A percentile compares a stretch with the other conserved stretches of the same genome.
Evolutionary conservation across 2,797 vertebrate genomes (phyloP).

Genomic region (Scolopax bukidnonensis): DNA sequence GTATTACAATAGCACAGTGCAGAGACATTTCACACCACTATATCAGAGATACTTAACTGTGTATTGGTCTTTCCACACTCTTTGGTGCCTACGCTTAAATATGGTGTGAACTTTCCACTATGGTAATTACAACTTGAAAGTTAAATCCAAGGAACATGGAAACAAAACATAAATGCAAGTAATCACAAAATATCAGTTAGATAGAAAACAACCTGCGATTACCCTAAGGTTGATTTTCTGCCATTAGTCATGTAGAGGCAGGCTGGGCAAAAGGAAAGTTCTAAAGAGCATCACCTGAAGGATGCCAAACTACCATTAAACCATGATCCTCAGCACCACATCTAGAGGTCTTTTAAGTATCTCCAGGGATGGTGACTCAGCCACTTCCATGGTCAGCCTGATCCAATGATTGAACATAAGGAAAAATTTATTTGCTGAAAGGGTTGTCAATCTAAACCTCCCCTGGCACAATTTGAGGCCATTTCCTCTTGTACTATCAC

Average conservation of each 20-base stretch:
- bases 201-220: rapidly evolving
- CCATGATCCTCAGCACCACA: neutral
- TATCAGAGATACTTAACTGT: neutral
- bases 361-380: no score
- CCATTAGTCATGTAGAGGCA: neutral
- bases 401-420: no score
- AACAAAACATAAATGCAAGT: neutral
- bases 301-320: neutral
- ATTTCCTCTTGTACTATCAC: no score
- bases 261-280: neutral
- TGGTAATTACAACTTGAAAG: neutral
- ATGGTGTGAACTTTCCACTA: neutral
- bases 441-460: no score
- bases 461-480: no score
- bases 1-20: neutral
- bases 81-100: neutral
- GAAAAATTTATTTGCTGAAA: no score
- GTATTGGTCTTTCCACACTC: neutral
- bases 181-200: neutral
- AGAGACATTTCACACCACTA: neutral
- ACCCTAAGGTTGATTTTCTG: neutral
- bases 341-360: neutral
- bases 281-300: neutral
- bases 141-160: neutral
- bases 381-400: no score